Percentiles rank a stretch among this genome's conserved stretches.
These are phyloP conservation scores for Pachycephus smyrnensis DNA, from an alignment of 2,888 invertebrate genomes.

Conservation along the genomic window DNA sequence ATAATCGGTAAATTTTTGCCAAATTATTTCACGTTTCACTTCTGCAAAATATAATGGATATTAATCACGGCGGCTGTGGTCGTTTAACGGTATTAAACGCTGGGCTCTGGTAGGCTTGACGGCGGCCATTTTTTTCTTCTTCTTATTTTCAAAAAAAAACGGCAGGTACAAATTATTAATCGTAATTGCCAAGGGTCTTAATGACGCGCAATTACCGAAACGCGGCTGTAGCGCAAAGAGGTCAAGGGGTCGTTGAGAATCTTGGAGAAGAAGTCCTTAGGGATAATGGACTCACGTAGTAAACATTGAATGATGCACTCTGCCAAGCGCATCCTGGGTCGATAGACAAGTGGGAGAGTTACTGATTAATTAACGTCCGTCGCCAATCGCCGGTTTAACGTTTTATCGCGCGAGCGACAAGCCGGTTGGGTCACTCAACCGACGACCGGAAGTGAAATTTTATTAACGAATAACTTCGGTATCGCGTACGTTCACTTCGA, in stretches of 20 bases:
- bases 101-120: neutral
- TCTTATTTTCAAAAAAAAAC: neutral
- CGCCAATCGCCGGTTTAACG: neutral
- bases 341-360: neutral
- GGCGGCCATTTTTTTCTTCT: neutral
- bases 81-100: neutral
- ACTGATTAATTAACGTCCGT: constrained; percentile 1
- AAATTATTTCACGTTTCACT: neutral
- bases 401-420: neutral
- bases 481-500: neutral
- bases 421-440: neutral
- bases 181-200: neutral
- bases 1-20: no score
- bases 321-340: neutral
- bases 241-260: constrained; percentile 5
- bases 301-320: neutral
- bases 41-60: neutral
- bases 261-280: neutral
- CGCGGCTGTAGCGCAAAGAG: neutral
- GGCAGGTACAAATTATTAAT: neutral
- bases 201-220: neutral
- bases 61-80: neutral
- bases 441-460: neutral
- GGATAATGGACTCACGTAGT: neutral
- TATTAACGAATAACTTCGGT: neutral